A percentile compares a stretch with the other conserved stretches of the same genome.
Evolutionary conservation across 2,797 vertebrate genomes (phyloP).

Genomic region (Falco biarmicus): DNA sequence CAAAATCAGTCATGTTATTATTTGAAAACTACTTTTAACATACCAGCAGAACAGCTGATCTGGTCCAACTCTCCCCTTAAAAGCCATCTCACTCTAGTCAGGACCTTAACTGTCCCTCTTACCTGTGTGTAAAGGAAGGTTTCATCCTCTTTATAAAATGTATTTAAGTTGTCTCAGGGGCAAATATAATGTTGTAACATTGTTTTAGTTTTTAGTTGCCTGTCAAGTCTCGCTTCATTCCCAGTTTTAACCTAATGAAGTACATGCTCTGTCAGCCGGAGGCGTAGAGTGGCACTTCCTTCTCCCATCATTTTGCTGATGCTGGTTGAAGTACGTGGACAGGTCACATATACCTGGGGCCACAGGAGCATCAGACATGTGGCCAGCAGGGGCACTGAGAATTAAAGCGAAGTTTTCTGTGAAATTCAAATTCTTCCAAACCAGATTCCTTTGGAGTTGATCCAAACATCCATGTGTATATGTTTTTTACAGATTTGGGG

Average conservation of each 20-base stretch:
- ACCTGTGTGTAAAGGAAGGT: background rate
- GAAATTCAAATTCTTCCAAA: background rate
- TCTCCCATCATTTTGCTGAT: background rate
- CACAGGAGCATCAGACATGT: background rate
- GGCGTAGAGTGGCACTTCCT: background rate
- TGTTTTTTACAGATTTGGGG: background rate
- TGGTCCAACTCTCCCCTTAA: background rate
- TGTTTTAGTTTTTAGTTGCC: background rate
- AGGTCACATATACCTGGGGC: background rate
- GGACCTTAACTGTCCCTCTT: background rate
- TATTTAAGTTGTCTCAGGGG: background rate
- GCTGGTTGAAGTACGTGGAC: fast-evolving
- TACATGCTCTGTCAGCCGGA: background rate
- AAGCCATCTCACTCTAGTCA: background rate
- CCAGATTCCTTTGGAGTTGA: background rate
- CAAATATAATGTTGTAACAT: background rate
- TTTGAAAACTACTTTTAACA: background rate
- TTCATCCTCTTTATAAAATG: background rate
- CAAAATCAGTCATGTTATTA: background rate
- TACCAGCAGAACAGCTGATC: background rate
- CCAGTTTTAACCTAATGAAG: background rate
- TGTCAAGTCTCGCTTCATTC: background rate
- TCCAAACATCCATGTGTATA: background rate
- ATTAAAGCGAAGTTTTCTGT: background rate
- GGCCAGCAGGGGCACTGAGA: background rate